phyloP scores from a whole-genome alignment of 1,140 invertebrate species.

The Zaprionus inermis region DNA sequence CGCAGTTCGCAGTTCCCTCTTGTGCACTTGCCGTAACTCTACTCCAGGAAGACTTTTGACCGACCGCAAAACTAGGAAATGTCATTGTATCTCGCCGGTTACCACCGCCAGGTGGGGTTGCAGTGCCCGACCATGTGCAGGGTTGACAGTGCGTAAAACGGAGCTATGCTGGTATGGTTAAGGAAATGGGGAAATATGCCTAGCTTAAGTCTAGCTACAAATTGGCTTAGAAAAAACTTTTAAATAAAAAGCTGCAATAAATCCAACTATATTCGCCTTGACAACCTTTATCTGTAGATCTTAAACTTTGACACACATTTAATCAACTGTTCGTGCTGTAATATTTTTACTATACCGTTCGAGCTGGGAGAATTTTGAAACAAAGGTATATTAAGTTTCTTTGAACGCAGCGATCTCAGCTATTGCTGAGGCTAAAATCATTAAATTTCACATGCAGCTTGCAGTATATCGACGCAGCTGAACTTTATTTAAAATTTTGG shows the following conservation, averaged over 20 bases:
- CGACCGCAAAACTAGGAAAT: slow-evolving; percentile 78
- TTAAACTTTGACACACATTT: slow-evolving; percentile 11
- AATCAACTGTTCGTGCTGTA: slow-evolving; percentile 1
- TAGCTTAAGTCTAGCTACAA: background rate
- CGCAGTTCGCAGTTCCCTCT: too few relatives aligned
- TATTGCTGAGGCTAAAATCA: too few relatives aligned
- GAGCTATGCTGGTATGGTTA: background rate
- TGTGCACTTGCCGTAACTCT: slow-evolving; percentile 78
- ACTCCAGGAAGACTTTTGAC: slow-evolving; percentile 82
- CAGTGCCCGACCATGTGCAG: background rate
- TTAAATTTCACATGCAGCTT: too few relatives aligned
- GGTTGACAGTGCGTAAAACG: slow-evolving; percentile 18
- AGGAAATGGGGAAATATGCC: background rate
- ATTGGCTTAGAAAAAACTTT: background rate
- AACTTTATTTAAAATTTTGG: background rate
- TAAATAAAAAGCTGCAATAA: background rate
- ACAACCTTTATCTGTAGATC: slow-evolving; percentile 1
- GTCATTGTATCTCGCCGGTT: slow-evolving; percentile 43
- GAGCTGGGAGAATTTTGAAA: too few relatives aligned
- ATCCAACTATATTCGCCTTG: background rate
- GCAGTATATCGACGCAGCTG: too few relatives aligned
- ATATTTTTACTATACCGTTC: too few relatives aligned
- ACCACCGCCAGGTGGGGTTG: background rate
- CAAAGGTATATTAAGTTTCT: too few relatives aligned
- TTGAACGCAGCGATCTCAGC: too few relatives aligned